Evolutionary conservation across 2,888 invertebrate species (phyloP), one percentile per base, ranked within the genome.

Genomic region (Drosophila mercatorum): DNA sequence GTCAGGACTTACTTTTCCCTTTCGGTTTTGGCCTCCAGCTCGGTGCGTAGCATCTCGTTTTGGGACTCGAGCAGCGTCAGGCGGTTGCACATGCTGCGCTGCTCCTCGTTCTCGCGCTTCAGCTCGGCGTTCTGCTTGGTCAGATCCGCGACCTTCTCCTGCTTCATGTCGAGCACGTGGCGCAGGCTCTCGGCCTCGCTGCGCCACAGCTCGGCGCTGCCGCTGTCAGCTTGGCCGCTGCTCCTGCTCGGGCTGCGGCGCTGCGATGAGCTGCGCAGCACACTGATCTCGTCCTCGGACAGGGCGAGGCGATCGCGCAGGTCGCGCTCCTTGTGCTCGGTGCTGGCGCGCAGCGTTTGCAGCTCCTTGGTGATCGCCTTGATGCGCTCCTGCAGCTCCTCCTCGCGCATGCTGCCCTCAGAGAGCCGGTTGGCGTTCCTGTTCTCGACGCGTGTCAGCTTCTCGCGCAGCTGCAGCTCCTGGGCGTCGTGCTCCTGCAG

Each of bases 81-180:
- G 77, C 95, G 96, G 41, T 96, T 95, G 91, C 96, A 94, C 0
- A 96, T 94, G 1, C 94, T 94, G 26, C 95, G 95, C 75, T 98
- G 94, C 65, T 95, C 94, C 84, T 97, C 97, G 14, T 96, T 95
- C 90, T 96, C 96, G 36, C 95, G 95, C 47, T 94, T 93, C 60
- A 96, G 94, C 83, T 96, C 95, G 31, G 95, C 95, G 66, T 95
- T 95, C 65, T 95, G 95, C 86, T 95, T 95, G 52, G 95, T 94
- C 55, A 98, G 93, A 22, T 96, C 95, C 0, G 96, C 95, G 89
- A 97, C 95, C 93, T 98, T 98, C 31, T 96, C 95, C 91, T 97
- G 97, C 89, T 97, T 96, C 90, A 98, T 94, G 85, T 98, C 98
- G 70, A 98, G 94, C 4, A 98, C 98, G 43, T 96, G 96, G 75